Conservation (phyloP, 2,797 vertebrate genomes). For the Onychomys leucogaster region DNA sequence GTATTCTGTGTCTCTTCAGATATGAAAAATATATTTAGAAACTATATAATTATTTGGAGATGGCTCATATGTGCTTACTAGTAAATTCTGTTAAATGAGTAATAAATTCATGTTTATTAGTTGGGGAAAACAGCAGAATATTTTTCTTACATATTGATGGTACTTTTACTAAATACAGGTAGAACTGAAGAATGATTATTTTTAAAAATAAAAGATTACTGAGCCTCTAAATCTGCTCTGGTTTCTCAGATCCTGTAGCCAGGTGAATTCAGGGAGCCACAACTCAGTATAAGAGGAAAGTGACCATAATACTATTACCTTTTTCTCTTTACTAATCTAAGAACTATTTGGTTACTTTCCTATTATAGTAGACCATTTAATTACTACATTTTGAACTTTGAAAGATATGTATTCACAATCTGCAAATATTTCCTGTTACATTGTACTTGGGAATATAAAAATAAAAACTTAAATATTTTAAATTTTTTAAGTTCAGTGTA, state of each 20-base stretch:
- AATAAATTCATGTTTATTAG: neutral
- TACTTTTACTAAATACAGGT: neutral
- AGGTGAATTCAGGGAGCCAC: neutral
- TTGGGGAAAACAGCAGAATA: neutral
- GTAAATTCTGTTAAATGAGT: conserved; percentile 10
- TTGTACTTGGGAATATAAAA: neutral
- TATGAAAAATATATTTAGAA: neutral
- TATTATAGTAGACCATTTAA: neutral
- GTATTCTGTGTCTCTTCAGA: neutral
- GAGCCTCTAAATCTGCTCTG: neutral
- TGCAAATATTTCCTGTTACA: conserved; percentile 10
- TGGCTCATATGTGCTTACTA: neutral
- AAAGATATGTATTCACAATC: neutral
- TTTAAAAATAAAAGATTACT: neutral
- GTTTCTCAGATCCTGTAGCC: neutral
- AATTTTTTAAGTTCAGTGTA: neutral
- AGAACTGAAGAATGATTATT: neutral
- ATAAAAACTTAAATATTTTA: conserved; percentile 47
- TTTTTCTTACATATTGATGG: neutral
- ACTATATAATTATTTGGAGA: neutral
- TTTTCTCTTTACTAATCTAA: neutral
- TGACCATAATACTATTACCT: neutral
- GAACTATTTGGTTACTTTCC: neutral
- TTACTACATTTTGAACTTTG: neutral
- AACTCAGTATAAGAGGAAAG: neutral